These are phyloP conservation scores for Corynorhinus townsendii DNA, from an alignment of 2,113 vertebrate species.

Conservation along the genomic window DNA sequence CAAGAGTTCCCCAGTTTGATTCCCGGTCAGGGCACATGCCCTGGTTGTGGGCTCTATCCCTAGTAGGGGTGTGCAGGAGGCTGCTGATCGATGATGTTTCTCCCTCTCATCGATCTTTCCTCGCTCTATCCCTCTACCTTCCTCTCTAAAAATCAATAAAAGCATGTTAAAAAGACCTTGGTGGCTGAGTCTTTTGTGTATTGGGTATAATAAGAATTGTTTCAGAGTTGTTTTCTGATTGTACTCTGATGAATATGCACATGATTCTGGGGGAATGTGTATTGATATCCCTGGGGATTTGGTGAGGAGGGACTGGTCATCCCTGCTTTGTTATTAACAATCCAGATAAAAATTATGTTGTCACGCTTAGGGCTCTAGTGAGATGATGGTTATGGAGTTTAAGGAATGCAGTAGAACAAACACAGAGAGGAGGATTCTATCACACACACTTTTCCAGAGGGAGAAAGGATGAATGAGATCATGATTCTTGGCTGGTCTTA, in stretches of 20 bases:
- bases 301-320: background rate
- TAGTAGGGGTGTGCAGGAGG: no score
- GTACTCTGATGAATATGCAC: background rate
- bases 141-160: no score
- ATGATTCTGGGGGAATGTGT: background rate
- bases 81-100: no score
- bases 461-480: background rate
- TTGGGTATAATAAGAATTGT: background rate
- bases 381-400: background rate
- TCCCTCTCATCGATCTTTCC: no score
- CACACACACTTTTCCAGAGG: background rate
- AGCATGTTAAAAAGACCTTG: background rate
- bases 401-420: background rate
- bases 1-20: no score
- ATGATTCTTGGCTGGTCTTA: background rate
- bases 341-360: background rate
- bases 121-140: no score
- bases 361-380: background rate
- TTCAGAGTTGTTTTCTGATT: background rate
- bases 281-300: background rate
- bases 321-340: background rate
- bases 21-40: no score
- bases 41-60: no score
- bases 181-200: background rate
- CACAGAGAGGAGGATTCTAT: background rate